Base-by-base conservation (phyloP, 2,888 invertebrate genomes). In the Panopea generosa region DNA sequence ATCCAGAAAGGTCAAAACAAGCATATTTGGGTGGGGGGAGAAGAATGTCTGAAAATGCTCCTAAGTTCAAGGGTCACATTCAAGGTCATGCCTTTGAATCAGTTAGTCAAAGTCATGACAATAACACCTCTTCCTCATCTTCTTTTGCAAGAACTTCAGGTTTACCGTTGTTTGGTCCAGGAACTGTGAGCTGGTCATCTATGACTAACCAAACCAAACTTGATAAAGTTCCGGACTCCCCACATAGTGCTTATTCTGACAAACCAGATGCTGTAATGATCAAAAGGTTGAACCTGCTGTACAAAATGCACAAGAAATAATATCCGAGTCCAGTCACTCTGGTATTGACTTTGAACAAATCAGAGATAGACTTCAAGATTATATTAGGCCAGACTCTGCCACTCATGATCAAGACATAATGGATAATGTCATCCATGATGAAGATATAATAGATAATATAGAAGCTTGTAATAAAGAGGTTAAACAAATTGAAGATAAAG, bases 401-500 rank as follows among this genome's bases (percentile, higher is more conserved):
- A 33, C 11, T 7, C 33, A 57, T 14, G 55, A 45, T 53, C 22
- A 62, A 24, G 56, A 56, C 9, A 20, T 73, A 18, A 45, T 77
- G 6, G 65, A 67, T n/a, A 60, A 4, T 33, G 33, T 33, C 33
- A 33, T 33, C 4, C 33, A 57, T 14, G 55, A 45, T 53, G 38
- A 62, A 24, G 56, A 56, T 9, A 20, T 73, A 18, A 45, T 77
- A 7, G 65, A 67, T n/a, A 60, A 77, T 24, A 61, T 77, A 56
- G 60, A 43, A 45, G 70, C 66, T 33, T 77, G 73, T 38, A 71
- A 75, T 71, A 65, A 66, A 63, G 79, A 70, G 18, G 56, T 73
- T 26, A 70, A 66, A 49, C 66, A 76, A 49, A 75, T 72, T 72
- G 79, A 79, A 69, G 78, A 52, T 38, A 62, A 57, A 20, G 67